phyloP scores from a whole-genome alignment of 2,797 vertebrate genomes.

The Tympanoctomys barrerae region DNA sequence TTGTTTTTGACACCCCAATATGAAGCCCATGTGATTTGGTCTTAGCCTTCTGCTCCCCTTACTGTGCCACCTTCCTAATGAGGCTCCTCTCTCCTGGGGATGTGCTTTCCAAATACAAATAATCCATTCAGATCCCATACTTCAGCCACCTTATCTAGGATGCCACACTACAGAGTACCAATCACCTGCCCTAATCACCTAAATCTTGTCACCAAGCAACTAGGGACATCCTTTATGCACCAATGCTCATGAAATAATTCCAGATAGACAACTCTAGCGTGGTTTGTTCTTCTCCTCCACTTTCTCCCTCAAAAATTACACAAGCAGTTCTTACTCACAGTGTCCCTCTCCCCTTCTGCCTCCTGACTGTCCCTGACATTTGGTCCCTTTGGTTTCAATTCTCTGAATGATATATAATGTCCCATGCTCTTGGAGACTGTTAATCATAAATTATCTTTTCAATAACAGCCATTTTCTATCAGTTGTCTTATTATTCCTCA shows the following conservation, averaged over 20 bases:
- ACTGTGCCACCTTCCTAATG: too few species aligned
- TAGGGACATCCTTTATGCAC: neutral
- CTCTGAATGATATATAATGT: fast-evolving
- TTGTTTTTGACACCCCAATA: neutral
- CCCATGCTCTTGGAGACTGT: neutral
- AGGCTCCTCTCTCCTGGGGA: neutral
- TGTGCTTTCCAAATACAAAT: neutral
- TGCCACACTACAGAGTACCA: neutral
- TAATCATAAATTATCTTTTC: neutral
- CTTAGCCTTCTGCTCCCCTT: neutral
- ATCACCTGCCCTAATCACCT: too few species aligned
- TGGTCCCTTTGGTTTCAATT: too few species aligned
- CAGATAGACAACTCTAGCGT: fast-evolving
- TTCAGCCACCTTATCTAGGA: fast-evolving
- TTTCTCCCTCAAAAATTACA: neutral
- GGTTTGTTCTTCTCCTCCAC: too few species aligned
- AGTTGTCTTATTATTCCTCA: neutral
- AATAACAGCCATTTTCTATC: neutral
- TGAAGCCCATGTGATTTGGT: too few species aligned
- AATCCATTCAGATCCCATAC: neutral
- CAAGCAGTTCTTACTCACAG: neutral
- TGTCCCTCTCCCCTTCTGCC: fast-evolving
- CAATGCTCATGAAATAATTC: neutral
- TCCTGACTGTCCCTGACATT: fast-evolving
- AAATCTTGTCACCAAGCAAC: neutral